These are phyloP conservation scores for Boleophthalmus pectinirostris DNA, from an alignment of 2,113 vertebrate genomes.

Conservation along the genomic window DNA sequence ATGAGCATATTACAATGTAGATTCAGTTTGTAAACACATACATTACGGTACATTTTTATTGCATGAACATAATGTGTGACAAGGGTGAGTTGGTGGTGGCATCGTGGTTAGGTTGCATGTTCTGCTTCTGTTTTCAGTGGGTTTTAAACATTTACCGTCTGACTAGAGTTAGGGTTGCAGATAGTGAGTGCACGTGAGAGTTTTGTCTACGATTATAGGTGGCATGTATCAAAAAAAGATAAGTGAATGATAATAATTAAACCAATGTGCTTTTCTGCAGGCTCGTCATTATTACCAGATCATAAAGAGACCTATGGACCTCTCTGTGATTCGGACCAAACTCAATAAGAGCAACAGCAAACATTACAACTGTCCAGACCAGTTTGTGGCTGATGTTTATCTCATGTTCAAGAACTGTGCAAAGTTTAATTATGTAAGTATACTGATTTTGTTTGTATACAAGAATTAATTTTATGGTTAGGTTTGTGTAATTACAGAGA, in stretches of 20 bases:
- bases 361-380: constrained; percentile 84
- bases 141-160: too few relatives aligned
- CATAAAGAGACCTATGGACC: constrained; percentile 98
- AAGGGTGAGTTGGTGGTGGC: too few relatives aligned
- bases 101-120: not conserved
- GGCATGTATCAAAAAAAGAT: not conserved
- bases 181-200: not conserved
- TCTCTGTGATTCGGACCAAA: constrained; percentile 88
- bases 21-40: not conserved
- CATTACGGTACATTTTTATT: too few relatives aligned
- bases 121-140: too few relatives aligned
- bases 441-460: not conserved
- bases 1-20: too few relatives aligned
- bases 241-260: not conserved
- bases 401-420: constrained; percentile 99
- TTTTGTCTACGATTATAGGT: not conserved
- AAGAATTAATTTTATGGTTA: not conserved
- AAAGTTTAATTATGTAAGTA: constrained; percentile 97
- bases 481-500: not conserved
- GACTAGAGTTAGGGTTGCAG: too few relatives aligned
- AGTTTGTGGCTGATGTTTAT: constrained; percentile 90
- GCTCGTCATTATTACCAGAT: constrained; percentile 99
- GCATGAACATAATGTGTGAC: too few relatives aligned
- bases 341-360: constrained; percentile 83
- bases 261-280: constrained; percentile 61